A percentile compares a stretch with the other conserved stretches of the same genome.
phyloP scores from a whole-genome alignment of 2,888 invertebrate genomes.

The Chrysolina oricalcia region DNA sequence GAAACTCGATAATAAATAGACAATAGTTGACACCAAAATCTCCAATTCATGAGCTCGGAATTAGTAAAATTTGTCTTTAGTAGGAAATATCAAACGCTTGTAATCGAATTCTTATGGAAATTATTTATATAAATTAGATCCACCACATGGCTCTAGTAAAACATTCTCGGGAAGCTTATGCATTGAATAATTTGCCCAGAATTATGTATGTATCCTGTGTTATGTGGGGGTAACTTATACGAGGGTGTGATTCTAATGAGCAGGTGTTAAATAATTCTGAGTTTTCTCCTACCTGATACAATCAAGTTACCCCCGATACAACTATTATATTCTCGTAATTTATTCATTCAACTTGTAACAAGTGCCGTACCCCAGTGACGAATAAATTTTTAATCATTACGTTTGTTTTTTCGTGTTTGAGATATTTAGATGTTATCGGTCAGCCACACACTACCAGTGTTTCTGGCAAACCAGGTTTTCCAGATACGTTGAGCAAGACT shows the following conservation, averaged over 20 bases:
- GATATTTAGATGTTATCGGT: background rate
- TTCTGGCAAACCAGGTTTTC: background rate
- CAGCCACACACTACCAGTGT: background rate
- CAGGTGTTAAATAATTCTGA: slow-evolving; percentile 10
- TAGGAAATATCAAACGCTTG: background rate
- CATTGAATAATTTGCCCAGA: background rate
- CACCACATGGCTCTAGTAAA: background rate
- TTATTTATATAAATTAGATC: slow-evolving; percentile 16
- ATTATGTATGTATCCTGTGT: background rate
- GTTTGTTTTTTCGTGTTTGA: background rate
- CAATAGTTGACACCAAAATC: background rate
- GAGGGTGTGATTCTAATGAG: slow-evolving; percentile 15
- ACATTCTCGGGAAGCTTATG: background rate
- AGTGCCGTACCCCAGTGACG: background rate
- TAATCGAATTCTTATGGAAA: slow-evolving; percentile 15
- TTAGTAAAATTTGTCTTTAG: slow-evolving; percentile 1
- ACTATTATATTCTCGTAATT: background rate
- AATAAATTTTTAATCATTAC: background rate
- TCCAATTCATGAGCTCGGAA: background rate
- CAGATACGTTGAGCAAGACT: too few species aligned
- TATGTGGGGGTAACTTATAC: background rate
- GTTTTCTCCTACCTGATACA: background rate
- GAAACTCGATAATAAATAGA: background rate
- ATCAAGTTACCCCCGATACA: background rate
- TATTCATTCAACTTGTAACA: background rate